Conservation (phyloP, 2,113 vertebrate species). For the Cryptomyrus ogoouensis region DNA sequence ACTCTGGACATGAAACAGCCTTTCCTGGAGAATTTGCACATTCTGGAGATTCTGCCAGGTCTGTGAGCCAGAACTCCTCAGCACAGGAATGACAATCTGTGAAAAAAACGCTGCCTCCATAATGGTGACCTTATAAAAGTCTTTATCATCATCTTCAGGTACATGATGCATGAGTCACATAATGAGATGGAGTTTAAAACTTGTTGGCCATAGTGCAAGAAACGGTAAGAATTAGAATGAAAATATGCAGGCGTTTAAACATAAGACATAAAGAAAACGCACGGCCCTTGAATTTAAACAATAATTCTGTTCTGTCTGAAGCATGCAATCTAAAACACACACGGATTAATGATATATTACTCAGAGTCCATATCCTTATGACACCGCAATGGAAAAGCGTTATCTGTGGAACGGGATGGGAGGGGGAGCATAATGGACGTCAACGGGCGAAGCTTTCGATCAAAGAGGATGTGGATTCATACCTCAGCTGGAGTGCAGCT, state of each 20-base stretch:
- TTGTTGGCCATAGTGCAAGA: background rate
- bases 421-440: background rate
- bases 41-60: background rate
- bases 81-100: background rate
- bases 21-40: background rate
- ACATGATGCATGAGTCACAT: background rate
- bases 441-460: background rate
- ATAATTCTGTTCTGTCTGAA: background rate
- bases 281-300: background rate
- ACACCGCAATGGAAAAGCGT: background rate
- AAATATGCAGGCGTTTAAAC: background rate
- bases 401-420: background rate
- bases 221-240: background rate
- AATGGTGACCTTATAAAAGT: background rate
- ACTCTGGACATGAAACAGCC: background rate
- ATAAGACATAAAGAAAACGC: background rate
- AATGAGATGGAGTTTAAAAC: background rate
- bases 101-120: background rate
- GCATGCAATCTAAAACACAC: background rate
- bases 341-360: background rate
- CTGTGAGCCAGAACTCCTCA: background rate
- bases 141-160: background rate
- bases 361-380: background rate
- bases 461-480: background rate
- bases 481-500: background rate